Percentiles rank a stretch among this genome's conserved stretches.
Conservation (phyloP, 2,797 vertebrate genomes). For the Apogon talboti region DNA sequence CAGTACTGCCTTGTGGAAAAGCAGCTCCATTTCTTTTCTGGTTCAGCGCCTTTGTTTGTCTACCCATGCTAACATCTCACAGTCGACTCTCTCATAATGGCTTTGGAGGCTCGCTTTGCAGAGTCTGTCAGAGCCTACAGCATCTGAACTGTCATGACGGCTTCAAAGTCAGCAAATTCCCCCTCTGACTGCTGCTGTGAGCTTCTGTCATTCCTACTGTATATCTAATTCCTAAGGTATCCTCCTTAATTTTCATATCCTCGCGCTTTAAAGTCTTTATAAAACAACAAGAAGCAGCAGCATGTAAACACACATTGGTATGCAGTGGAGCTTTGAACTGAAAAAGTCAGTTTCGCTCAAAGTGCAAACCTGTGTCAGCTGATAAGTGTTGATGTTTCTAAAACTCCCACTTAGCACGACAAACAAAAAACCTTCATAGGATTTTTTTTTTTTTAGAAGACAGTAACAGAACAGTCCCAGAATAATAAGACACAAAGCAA, state of each 20-base stretch:
- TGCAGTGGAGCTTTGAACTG: not conserved
- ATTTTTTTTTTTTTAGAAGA: not conserved
- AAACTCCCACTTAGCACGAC: slow-evolving; percentile 1
- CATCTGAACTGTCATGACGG: slow-evolving; percentile 14
- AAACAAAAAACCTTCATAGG: not conserved
- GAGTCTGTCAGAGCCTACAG: slow-evolving; percentile 21
- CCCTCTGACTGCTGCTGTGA: slow-evolving; percentile 21
- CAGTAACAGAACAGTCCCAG: slow-evolving; percentile 4
- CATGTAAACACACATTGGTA: slow-evolving; percentile 9
- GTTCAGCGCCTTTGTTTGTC: slow-evolving; percentile 44
- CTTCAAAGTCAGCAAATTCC: slow-evolving; percentile 9
- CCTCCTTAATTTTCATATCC: not conserved
- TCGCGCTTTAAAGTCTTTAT: not conserved
- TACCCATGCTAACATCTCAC: slow-evolving; percentile 32
- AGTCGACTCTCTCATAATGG: slow-evolving; percentile 17
- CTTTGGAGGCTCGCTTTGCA: slow-evolving; percentile 31
- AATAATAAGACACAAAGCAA: slow-evolving; percentile 24
- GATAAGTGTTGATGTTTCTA: slow-evolving; percentile 5
- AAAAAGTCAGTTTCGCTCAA: not conserved
- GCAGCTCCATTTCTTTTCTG: slow-evolving; percentile 26
- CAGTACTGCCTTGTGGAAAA: slow-evolving; percentile 35
- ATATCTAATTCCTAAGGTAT: slow-evolving; percentile 1
- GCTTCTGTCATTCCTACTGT: slow-evolving; percentile 10
- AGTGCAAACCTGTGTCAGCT: slow-evolving; percentile 1
- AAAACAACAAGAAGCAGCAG: slow-evolving; percentile 16